Base-by-base conservation (phyloP, 2,797 vertebrate genomes). In the Diceros bicornis region DNA sequence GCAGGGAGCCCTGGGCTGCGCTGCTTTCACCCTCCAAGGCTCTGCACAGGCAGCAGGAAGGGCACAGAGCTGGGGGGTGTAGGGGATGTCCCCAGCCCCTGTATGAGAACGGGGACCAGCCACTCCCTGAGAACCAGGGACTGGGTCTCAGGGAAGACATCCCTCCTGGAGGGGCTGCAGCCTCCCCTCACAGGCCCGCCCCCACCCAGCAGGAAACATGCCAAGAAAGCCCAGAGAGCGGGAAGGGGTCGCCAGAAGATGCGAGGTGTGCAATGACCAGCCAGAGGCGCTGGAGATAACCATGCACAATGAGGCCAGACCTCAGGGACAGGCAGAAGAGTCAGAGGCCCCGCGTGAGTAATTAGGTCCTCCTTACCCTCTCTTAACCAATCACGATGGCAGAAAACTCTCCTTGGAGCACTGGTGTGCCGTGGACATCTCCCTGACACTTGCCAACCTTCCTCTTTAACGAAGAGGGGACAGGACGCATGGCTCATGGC, bases 261-360 rank as follows among this genome's bases (percentile, higher is more conserved):
- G 1, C 1, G 0, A 50, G 29, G 64, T 37, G 1, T 32, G 7
- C 4, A 2, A 47, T 4, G 32, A 62, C 79, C 89, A 41, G 29
- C 41, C 16, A n/a, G 37, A 6, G 17, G 21, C 27, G n/a, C 62
- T 41, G 32, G 74, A 59, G 55, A 44, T 9, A 32, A 18, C 55
- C 18, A 1, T 7, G 5, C 17, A 32, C 2, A 2, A 61, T 0
- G 13, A 64, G 23, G 47, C 17, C 20, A 29, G 50, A 7, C 13
- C 41, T 64, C 52, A 57, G 74, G 85, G 34, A 37, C 23, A 85
- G 59, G 62, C 17, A 17, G 2, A 20, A 14, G 32, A 4, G 6
- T 29, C 27, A 0, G 44, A 4, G 32, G 11, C 5, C 52, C 79
- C 7, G 0, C 6, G 29, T 32, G 27, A 32, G 47, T 17, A 50